These are phyloP conservation scores for Phrynosoma blainvillii DNA, from an alignment of 2,113 vertebrate species.

Conservation along the genomic window DNA sequence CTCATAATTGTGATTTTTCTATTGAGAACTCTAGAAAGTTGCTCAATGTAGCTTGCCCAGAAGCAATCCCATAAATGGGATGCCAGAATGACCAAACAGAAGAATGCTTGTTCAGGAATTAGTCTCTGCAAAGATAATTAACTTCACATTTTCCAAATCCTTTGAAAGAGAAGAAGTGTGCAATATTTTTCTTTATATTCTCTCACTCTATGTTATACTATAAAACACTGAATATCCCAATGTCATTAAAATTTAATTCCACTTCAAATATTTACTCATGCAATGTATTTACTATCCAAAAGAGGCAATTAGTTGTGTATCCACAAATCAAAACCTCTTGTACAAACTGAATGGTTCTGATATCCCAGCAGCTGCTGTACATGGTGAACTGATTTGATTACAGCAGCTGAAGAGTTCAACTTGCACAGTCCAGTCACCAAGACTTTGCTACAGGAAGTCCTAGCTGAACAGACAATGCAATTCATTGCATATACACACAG, in stretches of 20 bases:
- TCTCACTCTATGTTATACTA: background rate
- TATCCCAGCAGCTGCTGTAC: background rate
- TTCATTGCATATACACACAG: background rate
- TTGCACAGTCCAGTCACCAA: background rate
- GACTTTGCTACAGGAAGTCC: background rate
- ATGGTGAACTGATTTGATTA: background rate
- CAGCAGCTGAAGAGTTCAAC: background rate
- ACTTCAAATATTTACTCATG: constrained; percentile 19
- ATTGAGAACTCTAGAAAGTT: background rate
- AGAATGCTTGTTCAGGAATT: background rate
- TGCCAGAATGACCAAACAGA: background rate
- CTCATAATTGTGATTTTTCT: background rate
- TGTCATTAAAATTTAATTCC: constrained; percentile 16
- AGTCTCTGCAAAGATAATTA: background rate
- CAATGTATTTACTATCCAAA: constrained; percentile 41
- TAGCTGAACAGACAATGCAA: background rate
- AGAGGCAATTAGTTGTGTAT: constrained; percentile 18
- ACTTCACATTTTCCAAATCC: constrained; percentile 21
- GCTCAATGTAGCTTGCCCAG: background rate
- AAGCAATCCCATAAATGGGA: background rate
- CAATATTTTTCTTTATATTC: background rate
- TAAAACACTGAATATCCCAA: constrained; percentile 18
- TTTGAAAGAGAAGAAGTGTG: constrained; percentile 21
- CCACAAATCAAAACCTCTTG: constrained; percentile 33
- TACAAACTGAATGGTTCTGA: constrained; percentile 25